Evolutionary conservation across 2,888 invertebrate genomes (phyloP).

Genomic region (Plebejus melissa): DNA sequence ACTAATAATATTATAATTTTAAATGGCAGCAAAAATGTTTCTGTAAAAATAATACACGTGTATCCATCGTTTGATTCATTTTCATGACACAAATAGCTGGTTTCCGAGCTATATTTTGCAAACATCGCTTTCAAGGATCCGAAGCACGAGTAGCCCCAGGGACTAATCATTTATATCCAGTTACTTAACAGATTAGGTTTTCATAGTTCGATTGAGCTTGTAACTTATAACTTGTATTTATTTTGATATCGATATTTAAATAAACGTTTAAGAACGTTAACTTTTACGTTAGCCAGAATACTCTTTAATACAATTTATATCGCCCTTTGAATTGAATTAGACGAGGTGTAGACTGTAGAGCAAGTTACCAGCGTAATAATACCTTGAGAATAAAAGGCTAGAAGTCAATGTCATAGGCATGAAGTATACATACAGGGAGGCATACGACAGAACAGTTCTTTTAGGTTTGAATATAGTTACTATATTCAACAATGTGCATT

Average conservation of each 20-base stretch:
- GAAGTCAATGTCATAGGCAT: background rate
- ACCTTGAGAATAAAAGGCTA: background rate
- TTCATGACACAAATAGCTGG: background rate
- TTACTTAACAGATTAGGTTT: background rate
- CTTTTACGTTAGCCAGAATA: background rate
- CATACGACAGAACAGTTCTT: no score
- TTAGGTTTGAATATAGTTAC: no score
- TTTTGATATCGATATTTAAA: background rate
- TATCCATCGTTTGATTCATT: background rate
- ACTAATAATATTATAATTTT: background rate
- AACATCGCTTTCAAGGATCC: slow-evolving; percentile 9
- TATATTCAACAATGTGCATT: background rate
- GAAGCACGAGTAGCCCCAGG: background rate
- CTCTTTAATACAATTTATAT: background rate
- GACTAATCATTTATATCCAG: slow-evolving; percentile 14
- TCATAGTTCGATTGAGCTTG: background rate
- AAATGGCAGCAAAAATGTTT: background rate
- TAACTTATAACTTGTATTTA: background rate
- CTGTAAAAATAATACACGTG: background rate
- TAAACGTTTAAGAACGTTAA: background rate
- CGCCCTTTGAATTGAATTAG: background rate
- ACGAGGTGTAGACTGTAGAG: background rate
- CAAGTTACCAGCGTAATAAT: background rate
- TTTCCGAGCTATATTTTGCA: background rate
- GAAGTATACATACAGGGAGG: background rate